Evolutionary conservation across 1,140 invertebrate species (phyloP).

Genomic region (Diorhabda carinulata): DNA sequence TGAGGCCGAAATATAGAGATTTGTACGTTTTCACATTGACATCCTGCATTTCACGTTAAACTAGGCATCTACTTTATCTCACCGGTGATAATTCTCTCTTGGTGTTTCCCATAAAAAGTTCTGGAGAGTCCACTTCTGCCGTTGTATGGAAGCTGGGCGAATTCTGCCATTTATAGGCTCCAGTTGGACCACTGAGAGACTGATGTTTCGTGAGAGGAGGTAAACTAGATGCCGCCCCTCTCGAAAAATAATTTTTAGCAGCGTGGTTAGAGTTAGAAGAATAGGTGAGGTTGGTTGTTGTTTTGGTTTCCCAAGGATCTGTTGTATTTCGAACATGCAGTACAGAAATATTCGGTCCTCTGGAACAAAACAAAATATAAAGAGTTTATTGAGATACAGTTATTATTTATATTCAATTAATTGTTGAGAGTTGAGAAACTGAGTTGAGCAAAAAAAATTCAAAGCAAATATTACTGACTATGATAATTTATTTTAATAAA

Average conservation of each 20-base stretch:
- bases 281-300: conserved; percentile 32
- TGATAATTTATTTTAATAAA: too few species aligned
- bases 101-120: conserved; percentile 46
- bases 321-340: conserved; percentile 54
- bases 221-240: conserved; percentile 32
- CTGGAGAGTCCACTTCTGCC: conserved; percentile 47
- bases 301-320: conserved; percentile 52
- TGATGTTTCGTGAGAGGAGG: conserved; percentile 43
- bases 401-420: not conserved
- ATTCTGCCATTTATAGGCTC: conserved; percentile 30
- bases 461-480: too few species aligned
- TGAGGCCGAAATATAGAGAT: too few species aligned
- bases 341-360: conserved; percentile 56
- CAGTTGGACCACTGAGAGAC: conserved; percentile 36
- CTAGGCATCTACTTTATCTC: not conserved
- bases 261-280: conserved; percentile 27
- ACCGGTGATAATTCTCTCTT: conserved; percentile 58
- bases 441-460: too few species aligned
- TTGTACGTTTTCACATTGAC: too few species aligned
- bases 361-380: conserved; percentile 41
- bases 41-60: too few species aligned
- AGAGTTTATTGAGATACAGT: not conserved
- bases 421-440: too few species aligned
- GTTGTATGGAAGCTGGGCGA: conserved; percentile 40
- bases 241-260: conserved; percentile 12